Conservation (phyloP, 2,113 vertebrate species). For the Onychorhynchus coronatus region DNA sequence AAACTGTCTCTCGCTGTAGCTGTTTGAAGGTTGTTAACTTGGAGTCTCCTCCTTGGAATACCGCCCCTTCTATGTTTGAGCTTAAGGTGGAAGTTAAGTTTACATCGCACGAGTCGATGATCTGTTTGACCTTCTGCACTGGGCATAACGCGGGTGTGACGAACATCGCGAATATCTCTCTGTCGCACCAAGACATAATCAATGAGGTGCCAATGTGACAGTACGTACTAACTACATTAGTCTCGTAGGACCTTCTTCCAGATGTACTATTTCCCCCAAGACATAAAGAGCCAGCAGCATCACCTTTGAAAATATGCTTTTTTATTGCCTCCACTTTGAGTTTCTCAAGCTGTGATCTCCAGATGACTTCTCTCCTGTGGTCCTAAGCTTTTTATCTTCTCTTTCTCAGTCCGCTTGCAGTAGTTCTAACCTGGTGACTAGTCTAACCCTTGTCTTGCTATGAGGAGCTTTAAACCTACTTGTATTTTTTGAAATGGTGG, state of each 20-base stretch:
- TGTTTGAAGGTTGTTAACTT: too few species aligned
- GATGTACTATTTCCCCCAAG: background rate
- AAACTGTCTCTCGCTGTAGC: too few species aligned
- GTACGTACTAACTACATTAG: background rate
- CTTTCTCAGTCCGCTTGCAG: background rate
- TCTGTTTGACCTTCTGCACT: too few species aligned
- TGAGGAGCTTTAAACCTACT: background rate
- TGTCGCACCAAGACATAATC: too few species aligned
- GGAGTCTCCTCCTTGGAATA: too few species aligned
- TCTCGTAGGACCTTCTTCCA: background rate
- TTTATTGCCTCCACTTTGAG: background rate
- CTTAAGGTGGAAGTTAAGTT: too few species aligned
- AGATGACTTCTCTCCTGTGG: background rate
- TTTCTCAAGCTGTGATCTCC: background rate
- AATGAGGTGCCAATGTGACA: too few species aligned
- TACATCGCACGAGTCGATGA: too few species aligned
- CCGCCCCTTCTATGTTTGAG: too few species aligned
- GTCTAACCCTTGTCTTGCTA: background rate
- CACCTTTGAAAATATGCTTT: background rate
- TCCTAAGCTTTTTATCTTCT: background rate
- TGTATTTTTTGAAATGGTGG: background rate
- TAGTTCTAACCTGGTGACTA: background rate
- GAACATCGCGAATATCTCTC: too few species aligned
- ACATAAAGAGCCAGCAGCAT: background rate
- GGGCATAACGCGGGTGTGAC: too few species aligned